Evolutionary conservation across 2,888 invertebrate species (phyloP).

Genomic region (Terebella lapidaria): DNA sequence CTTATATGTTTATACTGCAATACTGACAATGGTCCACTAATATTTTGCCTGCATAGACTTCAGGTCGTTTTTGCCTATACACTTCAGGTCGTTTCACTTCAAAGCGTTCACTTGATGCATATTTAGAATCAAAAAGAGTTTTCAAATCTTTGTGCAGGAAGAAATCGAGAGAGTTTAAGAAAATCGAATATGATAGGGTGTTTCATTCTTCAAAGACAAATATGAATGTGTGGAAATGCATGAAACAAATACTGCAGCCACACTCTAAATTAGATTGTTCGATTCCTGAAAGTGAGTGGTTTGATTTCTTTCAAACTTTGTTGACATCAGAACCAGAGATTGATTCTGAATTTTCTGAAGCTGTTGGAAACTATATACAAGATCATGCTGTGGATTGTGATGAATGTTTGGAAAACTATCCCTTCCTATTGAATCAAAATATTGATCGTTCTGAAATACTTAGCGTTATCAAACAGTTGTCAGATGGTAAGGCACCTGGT

Average conservation of each 20-base stretch:
- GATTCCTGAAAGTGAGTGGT: not conserved
- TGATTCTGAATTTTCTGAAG: not conserved
- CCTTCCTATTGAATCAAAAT: not conserved
- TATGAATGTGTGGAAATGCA: not conserved
- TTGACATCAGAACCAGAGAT: not conserved
- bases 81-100: too few relatives aligned
- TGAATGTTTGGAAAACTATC: not conserved
- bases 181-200: not conserved
- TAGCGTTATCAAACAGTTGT: not conserved
- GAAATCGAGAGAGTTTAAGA: not conserved
- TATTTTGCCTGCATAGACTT: too few relatives aligned
- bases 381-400: not conserved
- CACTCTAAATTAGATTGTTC: not conserved
- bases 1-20: too few relatives aligned
- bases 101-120: too few relatives aligned
- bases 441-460: not conserved
- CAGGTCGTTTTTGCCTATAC: too few relatives aligned
- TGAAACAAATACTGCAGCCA: not conserved
- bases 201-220: not conserved
- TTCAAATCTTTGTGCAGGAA: not conserved
- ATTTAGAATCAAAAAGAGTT: not conserved
- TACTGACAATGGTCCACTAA: too few relatives aligned
- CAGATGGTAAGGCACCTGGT: not conserved
- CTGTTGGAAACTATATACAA: not conserved
- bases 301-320: not conserved